Percentiles rank a stretch among this genome's conserved stretches.
These are phyloP conservation scores for Eucriotettix oculatus DNA, from an alignment of 2,888 invertebrate species.

Conservation along the genomic window DNA sequence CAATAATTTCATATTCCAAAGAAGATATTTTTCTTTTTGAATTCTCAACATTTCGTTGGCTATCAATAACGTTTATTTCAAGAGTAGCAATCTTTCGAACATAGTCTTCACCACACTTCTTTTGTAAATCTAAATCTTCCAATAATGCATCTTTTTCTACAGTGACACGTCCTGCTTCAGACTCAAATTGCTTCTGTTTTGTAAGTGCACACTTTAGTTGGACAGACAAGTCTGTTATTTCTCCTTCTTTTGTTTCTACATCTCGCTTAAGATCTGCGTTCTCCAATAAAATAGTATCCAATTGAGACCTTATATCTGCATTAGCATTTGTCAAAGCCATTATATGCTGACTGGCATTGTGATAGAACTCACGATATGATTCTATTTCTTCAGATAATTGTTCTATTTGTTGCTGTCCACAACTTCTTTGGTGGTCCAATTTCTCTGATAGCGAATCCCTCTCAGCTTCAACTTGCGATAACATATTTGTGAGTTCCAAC, in stretches of 20 bases:
- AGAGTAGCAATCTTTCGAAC: not conserved
- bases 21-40: not conserved
- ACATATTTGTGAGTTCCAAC: not conserved
- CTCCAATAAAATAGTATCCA: not conserved
- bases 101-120: not conserved
- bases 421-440: conserved; percentile 4
- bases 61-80: not conserved
- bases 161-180: not conserved
- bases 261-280: not conserved
- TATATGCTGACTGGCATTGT: conserved; percentile 2
- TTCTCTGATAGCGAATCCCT: conserved; percentile 5
- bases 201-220: not conserved
- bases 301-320: not conserved
- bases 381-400: conserved; percentile 3
- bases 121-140: not conserved
- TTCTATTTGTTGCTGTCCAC: conserved; percentile 1
- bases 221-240: not conserved
- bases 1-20: not conserved
- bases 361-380: conserved; percentile 1
- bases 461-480: not conserved
- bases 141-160: not conserved
- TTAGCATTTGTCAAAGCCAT: not conserved
- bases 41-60: not conserved
- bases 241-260: not conserved
- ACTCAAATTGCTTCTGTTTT: not conserved